A percentile compares a stretch with the other conserved stretches of the same genome.
These are phyloP conservation scores for Brassicogethes aeneus DNA, from an alignment of 2,888 invertebrate genomes.

Conservation along the genomic window DNA sequence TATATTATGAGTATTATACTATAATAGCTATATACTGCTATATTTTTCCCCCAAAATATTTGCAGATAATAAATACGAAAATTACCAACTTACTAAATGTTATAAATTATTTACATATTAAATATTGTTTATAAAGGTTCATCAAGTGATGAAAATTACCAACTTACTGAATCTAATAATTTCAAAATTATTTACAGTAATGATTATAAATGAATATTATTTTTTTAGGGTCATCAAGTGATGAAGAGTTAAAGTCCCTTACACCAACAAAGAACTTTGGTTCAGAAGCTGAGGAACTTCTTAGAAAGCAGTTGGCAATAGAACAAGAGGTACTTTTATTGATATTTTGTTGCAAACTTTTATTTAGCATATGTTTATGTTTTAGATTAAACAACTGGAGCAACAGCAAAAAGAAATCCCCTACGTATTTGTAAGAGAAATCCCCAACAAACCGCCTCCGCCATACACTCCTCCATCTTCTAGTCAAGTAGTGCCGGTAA, in stretches of 20 bases:
- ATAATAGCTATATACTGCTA: no score
- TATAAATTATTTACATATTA: no score
- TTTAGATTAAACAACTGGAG: conserved; percentile 50
- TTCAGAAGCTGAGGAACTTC: conserved; percentile 52
- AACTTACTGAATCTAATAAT: no score
- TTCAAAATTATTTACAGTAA: no score
- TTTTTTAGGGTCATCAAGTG: conserved; percentile 25
- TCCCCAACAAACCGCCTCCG: conserved; percentile 68
- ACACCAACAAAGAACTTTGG: conserved; percentile 31
- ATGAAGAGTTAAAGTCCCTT: conserved; percentile 16
- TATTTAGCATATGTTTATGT: conserved; percentile 5
- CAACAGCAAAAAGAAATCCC: conserved; percentile 45
- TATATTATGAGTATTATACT: no score
- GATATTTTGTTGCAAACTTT: no score
- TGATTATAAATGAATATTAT: conserved; percentile 6
- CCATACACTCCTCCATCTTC: conserved; percentile 58
- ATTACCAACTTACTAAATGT: no score
- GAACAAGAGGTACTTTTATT: conserved; percentile 53
- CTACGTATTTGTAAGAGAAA: conserved; percentile 53
- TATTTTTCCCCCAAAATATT: no score
- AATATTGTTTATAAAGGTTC: no score
- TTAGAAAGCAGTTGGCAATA: conserved; percentile 53
- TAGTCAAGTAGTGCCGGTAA: conserved; percentile 22
- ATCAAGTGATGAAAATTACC: no score
- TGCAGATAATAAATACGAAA: no score